A percentile compares a stretch with the other conserved stretches of the same genome.
Conservation (phyloP, 1,140 invertebrate genomes). For the Thaumatotibia leucotreta region DNA sequence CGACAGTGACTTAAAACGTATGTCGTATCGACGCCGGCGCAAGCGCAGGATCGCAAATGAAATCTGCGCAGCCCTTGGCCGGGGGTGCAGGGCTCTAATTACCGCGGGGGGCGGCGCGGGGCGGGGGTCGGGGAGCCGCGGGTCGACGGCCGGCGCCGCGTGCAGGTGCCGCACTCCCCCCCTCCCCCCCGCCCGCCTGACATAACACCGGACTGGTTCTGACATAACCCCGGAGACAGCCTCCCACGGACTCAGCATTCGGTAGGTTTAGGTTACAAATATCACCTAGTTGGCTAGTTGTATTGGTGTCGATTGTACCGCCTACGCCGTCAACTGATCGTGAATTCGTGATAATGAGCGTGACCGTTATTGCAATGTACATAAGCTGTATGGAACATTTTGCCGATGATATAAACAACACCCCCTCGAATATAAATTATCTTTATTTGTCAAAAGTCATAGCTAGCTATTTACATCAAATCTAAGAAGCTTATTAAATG, state of each 20-base stretch:
- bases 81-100: constrained; percentile 7
- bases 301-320: too few relatives aligned
- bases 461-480: too few relatives aligned
- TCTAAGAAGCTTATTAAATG: too few relatives aligned
- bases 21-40: not conserved
- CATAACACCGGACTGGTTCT: constrained; percentile 23
- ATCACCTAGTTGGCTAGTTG: too few relatives aligned
- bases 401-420: too few relatives aligned
- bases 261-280: too few relatives aligned
- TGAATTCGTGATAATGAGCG: too few relatives aligned
- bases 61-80: not conserved
- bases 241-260: not conserved
- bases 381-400: too few relatives aligned
- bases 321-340: too few relatives aligned
- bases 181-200: constrained; percentile 12
- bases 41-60: not conserved
- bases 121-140: not conserved
- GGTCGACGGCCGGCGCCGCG: constrained; percentile 14
- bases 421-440: too few relatives aligned
- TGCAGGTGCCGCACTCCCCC: constrained; percentile 14
- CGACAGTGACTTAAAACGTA: not conserved
- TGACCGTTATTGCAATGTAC: too few relatives aligned
- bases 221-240: constrained; percentile 15
- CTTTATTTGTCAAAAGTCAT: too few relatives aligned
- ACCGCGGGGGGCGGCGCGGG: not conserved